Conservation (phyloP, 2,797 vertebrate species). For the Hipposideros larvatus region DNA sequence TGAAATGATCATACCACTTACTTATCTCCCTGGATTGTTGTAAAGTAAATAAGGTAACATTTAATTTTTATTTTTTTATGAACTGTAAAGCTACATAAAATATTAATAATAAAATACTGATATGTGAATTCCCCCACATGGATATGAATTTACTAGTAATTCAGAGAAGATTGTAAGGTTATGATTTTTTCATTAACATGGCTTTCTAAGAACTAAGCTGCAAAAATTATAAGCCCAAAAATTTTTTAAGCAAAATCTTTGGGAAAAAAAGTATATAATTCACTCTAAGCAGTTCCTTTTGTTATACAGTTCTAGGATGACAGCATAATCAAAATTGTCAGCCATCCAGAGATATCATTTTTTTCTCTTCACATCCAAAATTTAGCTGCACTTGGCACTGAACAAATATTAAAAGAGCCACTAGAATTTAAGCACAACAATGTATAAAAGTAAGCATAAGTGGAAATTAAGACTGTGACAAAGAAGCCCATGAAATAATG, state of each 20-base stretch:
- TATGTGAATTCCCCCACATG: background rate
- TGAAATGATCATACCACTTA: background rate
- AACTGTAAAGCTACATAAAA: background rate
- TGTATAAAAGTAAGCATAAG: conserved; percentile 3
- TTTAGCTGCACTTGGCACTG: background rate
- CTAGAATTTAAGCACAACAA: background rate
- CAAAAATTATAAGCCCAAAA: background rate
- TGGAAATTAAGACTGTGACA: conserved; percentile 12
- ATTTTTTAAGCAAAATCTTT: background rate
- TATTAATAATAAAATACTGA: background rate
- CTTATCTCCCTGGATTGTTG: background rate
- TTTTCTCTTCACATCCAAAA: background rate
- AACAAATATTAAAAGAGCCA: background rate
- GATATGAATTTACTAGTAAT: background rate
- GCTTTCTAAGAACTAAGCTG: background rate
- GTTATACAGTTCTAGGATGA: conserved; percentile 31
- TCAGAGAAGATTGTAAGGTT: background rate
- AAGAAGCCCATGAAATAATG: background rate
- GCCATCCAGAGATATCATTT: background rate
- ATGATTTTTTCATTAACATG: conserved; percentile 24
- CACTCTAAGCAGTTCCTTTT: background rate
- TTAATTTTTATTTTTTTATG: background rate
- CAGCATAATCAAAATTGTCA: conserved; percentile 12
- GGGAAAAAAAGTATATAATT: background rate
- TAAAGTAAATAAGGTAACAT: background rate